A percentile compares a stretch with the other conserved stretches of the same genome.
Conservation (phyloP, 1,140 invertebrate genomes). For the Drosophila seguyi region DNA sequence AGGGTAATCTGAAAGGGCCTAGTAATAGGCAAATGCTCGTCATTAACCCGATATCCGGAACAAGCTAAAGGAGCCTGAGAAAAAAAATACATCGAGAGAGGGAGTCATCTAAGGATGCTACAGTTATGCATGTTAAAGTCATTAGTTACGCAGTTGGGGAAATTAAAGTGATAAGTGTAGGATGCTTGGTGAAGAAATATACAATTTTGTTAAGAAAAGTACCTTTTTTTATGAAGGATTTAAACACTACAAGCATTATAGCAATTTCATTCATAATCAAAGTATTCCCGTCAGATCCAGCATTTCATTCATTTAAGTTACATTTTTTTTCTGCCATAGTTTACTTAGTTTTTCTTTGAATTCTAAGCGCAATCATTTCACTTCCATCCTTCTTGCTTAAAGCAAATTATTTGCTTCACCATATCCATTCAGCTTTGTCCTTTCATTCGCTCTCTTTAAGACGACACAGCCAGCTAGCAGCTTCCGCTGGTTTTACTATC, state of each 20-base stretch:
- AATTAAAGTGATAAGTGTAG: background rate
- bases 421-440: conserved; percentile 1
- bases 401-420: conserved; percentile 3
- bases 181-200: background rate
- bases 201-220: no score
- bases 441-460: conserved; percentile 40
- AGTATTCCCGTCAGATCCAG: no score
- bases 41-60: conserved; percentile 38
- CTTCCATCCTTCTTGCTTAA: background rate
- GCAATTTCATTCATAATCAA: no score
- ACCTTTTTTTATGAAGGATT: no score
- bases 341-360: conserved; percentile 3
- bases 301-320: no score
- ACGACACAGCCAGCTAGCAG: conserved; percentile 1
- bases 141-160: background rate
- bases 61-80: background rate
- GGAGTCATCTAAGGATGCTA: background rate
- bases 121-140: background rate
- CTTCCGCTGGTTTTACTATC: conserved; percentile 31
- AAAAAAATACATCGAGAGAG: background rate
- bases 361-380: background rate
- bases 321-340: background rate
- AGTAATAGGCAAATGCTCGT: conserved; percentile 39
- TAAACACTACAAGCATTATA: no score
- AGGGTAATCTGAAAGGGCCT: conserved; percentile 27